Evolutionary conservation across 2,113 vertebrate genomes (phyloP).

Genomic region (Brachyistius frenatus): DNA sequence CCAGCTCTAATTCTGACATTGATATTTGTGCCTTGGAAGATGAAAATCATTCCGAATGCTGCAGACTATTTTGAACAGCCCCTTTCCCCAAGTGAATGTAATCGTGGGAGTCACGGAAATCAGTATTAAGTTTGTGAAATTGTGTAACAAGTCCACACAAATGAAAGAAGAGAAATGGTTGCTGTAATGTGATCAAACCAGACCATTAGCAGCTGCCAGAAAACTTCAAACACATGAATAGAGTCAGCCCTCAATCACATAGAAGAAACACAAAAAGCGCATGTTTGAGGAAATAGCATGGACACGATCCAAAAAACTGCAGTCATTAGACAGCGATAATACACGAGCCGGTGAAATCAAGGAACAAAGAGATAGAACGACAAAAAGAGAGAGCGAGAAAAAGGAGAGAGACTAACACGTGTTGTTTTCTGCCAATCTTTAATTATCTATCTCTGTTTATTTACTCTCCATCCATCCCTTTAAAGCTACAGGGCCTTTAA

Average conservation of each 20-base stretch:
- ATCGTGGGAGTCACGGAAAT: constrained; percentile 5
- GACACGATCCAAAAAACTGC: neutral
- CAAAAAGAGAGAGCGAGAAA: neutral
- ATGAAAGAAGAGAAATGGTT: constrained; percentile 4
- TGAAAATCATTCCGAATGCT: neutral
- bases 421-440: constrained; percentile 67
- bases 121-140: constrained; percentile 14
- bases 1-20: neutral
- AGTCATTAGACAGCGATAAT: constrained; percentile 8
- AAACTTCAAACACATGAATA: constrained; percentile 20
- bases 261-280: neutral
- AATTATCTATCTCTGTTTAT: constrained; percentile 77
- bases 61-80: constrained; percentile 1
- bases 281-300: constrained; percentile 18
- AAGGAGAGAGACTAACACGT: constrained; percentile 25
- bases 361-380: neutral
- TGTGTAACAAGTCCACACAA: constrained; percentile 26
- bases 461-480: constrained; percentile 75
- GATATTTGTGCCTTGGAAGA: neutral
- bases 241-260: constrained; percentile 32
- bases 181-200: constrained; percentile 33
- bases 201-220: constrained; percentile 21
- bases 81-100: neutral
- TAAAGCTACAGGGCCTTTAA: constrained; percentile 76
- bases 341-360: constrained; percentile 15